A percentile compares a stretch with the other conserved stretches of the same genome.
These are phyloP conservation scores for Syrphus vitripennis DNA, from an alignment of 2,888 invertebrate genomes.

Conservation along the genomic window DNA sequence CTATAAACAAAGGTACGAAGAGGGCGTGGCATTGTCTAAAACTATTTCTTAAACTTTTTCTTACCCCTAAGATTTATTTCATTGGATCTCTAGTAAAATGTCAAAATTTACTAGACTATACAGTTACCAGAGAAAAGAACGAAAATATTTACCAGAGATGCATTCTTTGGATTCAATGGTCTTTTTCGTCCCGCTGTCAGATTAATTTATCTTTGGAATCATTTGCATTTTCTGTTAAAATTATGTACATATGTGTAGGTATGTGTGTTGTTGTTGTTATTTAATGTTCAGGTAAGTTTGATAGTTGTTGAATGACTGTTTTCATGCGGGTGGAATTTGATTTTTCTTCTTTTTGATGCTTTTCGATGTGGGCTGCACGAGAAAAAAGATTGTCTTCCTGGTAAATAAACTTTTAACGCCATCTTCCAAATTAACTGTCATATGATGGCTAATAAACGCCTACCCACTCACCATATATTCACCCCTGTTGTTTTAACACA, in stretches of 20 bases:
- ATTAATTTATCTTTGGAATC: slow-evolving; percentile 19
- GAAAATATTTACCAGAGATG: slow-evolving; percentile 27
- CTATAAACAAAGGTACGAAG: too few species aligned
- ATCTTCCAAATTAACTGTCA: slow-evolving; percentile 13
- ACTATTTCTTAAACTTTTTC: too few species aligned
- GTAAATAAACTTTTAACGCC: slow-evolving; percentile 18
- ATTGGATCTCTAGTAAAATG: background rate
- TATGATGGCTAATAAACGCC: background rate
- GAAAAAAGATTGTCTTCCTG: background rate
- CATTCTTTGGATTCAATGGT: slow-evolving; percentile 50
- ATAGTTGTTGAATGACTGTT: background rate
- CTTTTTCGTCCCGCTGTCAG: slow-evolving; percentile 50
- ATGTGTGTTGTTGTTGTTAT: background rate
- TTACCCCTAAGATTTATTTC: too few species aligned
- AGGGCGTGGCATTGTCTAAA: too few species aligned
- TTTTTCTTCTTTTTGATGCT: background rate
- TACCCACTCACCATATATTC: background rate
- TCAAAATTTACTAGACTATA: too few species aligned
- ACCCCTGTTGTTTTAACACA: slow-evolving; percentile 11
- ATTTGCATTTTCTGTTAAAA: background rate
- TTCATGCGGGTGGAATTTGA: slow-evolving; percentile 35
- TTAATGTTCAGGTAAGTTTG: background rate
- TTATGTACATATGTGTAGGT: background rate
- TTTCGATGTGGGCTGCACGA: background rate
- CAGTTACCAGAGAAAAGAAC: slow-evolving; percentile 3